Conservation (phyloP, 2,888 invertebrate species). For the Drosophila mercatorum region DNA sequence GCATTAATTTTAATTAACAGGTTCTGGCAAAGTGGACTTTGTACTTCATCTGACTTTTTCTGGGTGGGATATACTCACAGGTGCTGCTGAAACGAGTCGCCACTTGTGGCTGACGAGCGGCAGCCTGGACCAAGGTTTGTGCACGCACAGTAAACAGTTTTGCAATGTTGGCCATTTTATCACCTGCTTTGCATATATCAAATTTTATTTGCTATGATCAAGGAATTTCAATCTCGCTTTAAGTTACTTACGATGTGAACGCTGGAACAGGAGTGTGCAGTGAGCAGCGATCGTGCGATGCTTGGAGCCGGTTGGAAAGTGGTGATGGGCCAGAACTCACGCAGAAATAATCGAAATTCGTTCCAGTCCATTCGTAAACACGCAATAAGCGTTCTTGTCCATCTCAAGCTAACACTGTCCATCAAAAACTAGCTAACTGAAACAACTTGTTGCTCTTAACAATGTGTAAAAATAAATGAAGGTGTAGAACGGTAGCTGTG, state of each 20-base stretch:
- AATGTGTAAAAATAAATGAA: background rate
- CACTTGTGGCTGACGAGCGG: constrained; percentile 75
- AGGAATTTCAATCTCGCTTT: background rate
- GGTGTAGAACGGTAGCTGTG: background rate
- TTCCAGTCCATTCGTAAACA: background rate
- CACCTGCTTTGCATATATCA: constrained; percentile 38
- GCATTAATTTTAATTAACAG: constrained; percentile 4
- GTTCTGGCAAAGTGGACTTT: constrained; percentile 44
- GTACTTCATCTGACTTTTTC: constrained; percentile 17
- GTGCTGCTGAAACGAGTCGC: constrained; percentile 70
- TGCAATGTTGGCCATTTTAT: constrained; percentile 82
- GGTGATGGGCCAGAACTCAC: constrained; percentile 17
- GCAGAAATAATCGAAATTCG: constrained; percentile 24
- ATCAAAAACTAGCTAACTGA: too few species aligned
- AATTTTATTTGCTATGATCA: constrained; percentile 27
- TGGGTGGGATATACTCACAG: constrained; percentile 66
- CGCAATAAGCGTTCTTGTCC: background rate
- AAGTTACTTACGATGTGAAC: constrained; percentile 66
- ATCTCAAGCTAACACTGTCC: background rate
- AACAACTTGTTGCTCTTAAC: background rate
- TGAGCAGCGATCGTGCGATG: constrained; percentile 33
- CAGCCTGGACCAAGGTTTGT: constrained; percentile 75
- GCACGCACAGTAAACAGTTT: constrained; percentile 81
- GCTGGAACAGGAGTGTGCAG: constrained; percentile 67
- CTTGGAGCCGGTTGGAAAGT: constrained; percentile 47